Base-by-base conservation (phyloP, 2,888 invertebrate genomes). In the Drosophila borborema region DNA sequence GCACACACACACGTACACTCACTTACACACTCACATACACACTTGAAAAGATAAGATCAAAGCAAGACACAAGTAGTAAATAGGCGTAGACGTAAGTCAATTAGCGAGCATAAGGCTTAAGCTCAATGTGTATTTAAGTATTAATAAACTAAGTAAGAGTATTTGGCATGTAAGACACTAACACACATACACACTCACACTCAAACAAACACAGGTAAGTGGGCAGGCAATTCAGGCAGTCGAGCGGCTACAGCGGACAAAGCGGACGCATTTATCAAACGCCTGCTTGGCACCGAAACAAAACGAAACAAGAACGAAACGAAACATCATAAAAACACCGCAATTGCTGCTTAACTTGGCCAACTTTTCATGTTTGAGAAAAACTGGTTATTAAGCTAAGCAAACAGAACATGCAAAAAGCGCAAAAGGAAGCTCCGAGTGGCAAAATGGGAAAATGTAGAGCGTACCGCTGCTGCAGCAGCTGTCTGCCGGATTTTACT, bases 81-180 rank as follows among this genome's bases (percentile, higher is more conserved):
- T 70, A 77, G 68, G 74, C 64, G 49, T 71, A 80, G 77, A 74
- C 77, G 68, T 87, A 86, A 88, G 88, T 88, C 80, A 88, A 82
- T 86, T 90, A 85, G 88, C 73, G 80, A 48, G 71, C 84, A 81
- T 73, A 70, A 68, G 63, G 74, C 77, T 74, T 53, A 72, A 87
- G 86, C 90, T 86, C 80, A 87, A 89, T 74, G 79, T 80, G 90
- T 89, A 87, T 86, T 86, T 86, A 87, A 89, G 86, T 89, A 86
- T 90, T 89, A 85, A 82, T 81, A 81, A 81, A 72, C 72, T 80
- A 81, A 86, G 86, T 64, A 51, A 82, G 64, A 77, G 84, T 89
- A 83, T 82, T 89, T 75, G 60, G 70, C 65, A 68, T 74, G 53
- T 79, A 79, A 77, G 74, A 43, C 61, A 75, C 66, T 64, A 8